Evolutionary conservation across 2,888 invertebrate genomes (phyloP).

Genomic region (Sipha maydis): DNA sequence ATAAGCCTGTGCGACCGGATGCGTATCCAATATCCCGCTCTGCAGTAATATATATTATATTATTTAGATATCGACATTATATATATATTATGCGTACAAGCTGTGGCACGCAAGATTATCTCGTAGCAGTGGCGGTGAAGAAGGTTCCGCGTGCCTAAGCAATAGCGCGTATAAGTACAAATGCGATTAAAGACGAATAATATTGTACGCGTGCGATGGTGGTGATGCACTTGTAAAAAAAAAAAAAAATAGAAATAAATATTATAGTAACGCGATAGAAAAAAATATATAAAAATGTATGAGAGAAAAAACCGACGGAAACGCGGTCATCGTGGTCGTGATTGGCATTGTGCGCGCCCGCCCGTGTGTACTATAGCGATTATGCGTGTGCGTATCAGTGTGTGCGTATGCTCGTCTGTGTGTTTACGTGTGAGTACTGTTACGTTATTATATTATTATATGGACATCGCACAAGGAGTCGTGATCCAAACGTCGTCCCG

Average conservation of each 20-base stretch:
- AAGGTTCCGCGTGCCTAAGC: background rate
- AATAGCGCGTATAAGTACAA: background rate
- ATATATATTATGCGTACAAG: background rate
- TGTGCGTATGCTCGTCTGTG: background rate
- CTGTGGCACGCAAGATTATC: background rate
- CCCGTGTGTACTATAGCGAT: too few relatives aligned
- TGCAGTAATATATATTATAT: too few relatives aligned
- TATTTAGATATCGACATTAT: too few relatives aligned
- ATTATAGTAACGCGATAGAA: background rate
- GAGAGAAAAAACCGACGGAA: background rate
- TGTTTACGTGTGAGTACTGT: background rate
- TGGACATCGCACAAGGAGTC: constrained; percentile 30
- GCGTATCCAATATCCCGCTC: too few relatives aligned
- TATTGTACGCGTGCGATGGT: too few relatives aligned
- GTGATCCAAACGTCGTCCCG: constrained; percentile 48
- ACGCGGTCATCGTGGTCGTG: background rate
- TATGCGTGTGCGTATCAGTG: background rate
- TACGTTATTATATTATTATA: background rate
- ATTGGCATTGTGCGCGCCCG: background rate
- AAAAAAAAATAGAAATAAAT: background rate
- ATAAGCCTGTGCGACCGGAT: too few relatives aligned
- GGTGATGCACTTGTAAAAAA: background rate
- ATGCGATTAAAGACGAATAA: background rate
- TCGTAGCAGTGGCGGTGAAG: background rate
- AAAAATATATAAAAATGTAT: background rate